phyloP scores from a whole-genome alignment of 2,888 invertebrate species.

The Rhingia rostrata region DNA sequence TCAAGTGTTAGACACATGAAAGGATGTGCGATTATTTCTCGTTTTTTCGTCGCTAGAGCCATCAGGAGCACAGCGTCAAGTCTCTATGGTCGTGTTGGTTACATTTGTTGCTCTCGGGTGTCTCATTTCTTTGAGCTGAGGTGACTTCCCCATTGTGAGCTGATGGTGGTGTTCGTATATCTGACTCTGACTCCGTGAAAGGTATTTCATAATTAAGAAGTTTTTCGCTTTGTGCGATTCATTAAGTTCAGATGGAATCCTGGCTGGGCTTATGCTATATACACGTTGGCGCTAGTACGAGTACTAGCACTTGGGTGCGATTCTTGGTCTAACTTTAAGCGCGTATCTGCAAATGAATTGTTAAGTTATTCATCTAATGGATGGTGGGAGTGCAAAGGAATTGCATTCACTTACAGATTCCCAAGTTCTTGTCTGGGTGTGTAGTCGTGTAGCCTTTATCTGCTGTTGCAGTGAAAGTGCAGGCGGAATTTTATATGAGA shows the following conservation, averaged over 20 bases:
- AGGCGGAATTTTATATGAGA: constrained; percentile 69
- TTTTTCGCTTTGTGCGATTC: constrained; percentile 69
- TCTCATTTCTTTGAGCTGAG: neutral
- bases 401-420: constrained; percentile 65
- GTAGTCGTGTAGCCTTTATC: constrained; percentile 22
- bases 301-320: constrained; percentile 10
- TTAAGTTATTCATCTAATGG: constrained; percentile 73
- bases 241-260: constrained; percentile 62
- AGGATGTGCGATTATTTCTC: constrained; percentile 69
- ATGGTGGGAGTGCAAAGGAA: constrained; percentile 62
- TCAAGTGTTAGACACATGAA: constrained; percentile 74
- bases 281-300: too few relatives aligned
- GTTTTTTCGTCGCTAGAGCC: constrained; percentile 1
- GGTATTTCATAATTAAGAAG: constrained; percentile 73
- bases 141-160: constrained; percentile 17
- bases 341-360: constrained; percentile 64
- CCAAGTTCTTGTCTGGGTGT: constrained; percentile 45
- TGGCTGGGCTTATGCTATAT: neutral
- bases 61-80: neutral
- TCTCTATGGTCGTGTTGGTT: constrained; percentile 24
- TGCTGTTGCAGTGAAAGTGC: constrained; percentile 31
- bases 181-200: constrained; percentile 29
- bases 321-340: constrained; percentile 45
- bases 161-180: neutral
- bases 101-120: constrained; percentile 55